phyloP scores from a whole-genome alignment of 2,888 invertebrate genomes.

The Tortricodes alternella region DNA sequence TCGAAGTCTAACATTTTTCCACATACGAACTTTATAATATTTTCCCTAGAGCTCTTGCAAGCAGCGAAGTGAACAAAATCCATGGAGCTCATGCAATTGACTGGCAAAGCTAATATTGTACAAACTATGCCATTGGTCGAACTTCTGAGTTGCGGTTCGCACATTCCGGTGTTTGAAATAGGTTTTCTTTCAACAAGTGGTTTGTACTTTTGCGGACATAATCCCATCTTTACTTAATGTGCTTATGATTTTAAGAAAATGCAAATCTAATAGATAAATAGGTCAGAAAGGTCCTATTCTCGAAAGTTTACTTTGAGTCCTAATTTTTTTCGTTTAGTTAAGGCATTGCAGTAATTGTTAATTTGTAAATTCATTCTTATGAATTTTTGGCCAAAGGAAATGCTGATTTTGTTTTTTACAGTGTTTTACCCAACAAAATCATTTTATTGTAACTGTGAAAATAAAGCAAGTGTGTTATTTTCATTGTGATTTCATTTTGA shows the following conservation, averaged over 20 bases:
- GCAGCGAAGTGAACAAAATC: slow-evolving; percentile 6
- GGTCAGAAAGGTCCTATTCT: neutral
- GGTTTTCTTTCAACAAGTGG: slow-evolving; percentile 23
- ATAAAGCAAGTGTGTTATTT: no score
- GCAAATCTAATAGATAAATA: neutral
- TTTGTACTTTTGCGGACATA: slow-evolving; percentile 4
- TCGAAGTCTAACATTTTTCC: neutral
- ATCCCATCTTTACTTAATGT: no score
- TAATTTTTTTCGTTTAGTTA: no score
- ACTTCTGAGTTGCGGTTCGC: slow-evolving; percentile 9
- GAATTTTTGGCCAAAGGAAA: no score
- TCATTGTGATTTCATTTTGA: no score
- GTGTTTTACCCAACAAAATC: no score
- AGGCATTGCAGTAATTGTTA: no score
- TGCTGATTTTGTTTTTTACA: no score
- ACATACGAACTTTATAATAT: neutral
- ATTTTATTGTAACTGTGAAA: neutral
- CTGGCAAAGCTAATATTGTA: slow-evolving; percentile 23
- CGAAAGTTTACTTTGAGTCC: neutral
- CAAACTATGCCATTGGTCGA: slow-evolving; percentile 7
- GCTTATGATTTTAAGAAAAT: neutral
- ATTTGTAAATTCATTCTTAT: no score
- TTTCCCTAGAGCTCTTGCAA: neutral
- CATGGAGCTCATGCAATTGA: slow-evolving; percentile 18
- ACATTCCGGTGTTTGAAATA: slow-evolving; percentile 17